Percentiles rank a stretch among this genome's conserved stretches.
Conservation (phyloP, 2,113 vertebrate genomes). For the Dicaeum eximium region DNA sequence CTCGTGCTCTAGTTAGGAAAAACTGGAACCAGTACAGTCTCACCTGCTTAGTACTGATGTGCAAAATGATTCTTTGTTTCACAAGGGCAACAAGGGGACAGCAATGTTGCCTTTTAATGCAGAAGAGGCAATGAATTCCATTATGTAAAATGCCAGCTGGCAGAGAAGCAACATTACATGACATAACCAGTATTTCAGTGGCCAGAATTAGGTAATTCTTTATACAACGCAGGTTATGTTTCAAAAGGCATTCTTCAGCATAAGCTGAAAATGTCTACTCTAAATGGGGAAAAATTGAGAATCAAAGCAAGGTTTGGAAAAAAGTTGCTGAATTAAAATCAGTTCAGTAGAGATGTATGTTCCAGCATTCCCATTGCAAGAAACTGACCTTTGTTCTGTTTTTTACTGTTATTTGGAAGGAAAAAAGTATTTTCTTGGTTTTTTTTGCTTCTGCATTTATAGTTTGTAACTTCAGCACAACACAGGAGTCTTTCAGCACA, state of each 20-base stretch:
- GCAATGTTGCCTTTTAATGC: not conserved
- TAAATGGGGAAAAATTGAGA: not conserved
- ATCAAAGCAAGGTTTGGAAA: not conserved
- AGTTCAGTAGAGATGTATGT: not conserved
- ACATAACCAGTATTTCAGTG: not conserved
- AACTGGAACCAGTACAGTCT: not conserved
- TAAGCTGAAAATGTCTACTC: not conserved
- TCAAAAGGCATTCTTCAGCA: not conserved
- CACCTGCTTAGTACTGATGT: not conserved
- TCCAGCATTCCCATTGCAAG: not conserved
- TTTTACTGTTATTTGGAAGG: not conserved
- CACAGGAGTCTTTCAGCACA: not conserved
- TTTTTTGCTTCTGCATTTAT: not conserved
- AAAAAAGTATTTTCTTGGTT: not conserved
- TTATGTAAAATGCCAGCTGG: not conserved
- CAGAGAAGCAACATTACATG: not conserved
- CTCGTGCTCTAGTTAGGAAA: not conserved
- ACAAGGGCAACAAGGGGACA: not conserved
- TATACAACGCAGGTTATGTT: not conserved
- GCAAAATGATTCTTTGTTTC: not conserved
- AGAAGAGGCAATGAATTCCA: not conserved
- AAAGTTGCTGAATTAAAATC: not conserved
- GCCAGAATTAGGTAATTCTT: not conserved
- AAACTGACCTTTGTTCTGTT: rapidly evolving
- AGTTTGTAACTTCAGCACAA: not conserved